Evolutionary conservation across 2,888 invertebrate species (phyloP).

Genomic region (Scaptomyza cyrtandrae): DNA sequence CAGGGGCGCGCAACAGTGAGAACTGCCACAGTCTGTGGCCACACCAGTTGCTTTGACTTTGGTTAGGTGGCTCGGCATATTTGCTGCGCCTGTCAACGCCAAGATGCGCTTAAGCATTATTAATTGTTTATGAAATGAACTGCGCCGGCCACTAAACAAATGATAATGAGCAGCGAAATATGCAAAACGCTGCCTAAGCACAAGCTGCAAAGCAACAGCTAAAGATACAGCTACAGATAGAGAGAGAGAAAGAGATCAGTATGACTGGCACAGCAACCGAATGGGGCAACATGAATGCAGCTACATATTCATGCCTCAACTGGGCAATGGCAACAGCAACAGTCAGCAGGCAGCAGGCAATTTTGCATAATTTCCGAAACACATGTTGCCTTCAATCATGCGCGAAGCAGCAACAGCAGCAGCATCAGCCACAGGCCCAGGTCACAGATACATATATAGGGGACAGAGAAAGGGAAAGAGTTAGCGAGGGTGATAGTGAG

Average conservation of each 20-base stretch:
- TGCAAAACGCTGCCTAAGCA: constrained; percentile 62
- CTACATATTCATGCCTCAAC: constrained; percentile 36
- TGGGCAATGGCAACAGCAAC: constrained; percentile 9
- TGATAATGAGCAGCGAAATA: constrained; percentile 77
- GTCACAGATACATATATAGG: constrained; percentile 25
- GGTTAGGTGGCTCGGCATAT: constrained; percentile 51
- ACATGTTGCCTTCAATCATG: constrained; percentile 83
- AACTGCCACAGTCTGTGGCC: constrained; percentile 35
- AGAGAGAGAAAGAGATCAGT: constrained; percentile 1
- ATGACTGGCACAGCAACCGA: constrained; percentile 16
- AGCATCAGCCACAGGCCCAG: constrained; percentile 22
- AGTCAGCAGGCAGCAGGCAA: constrained; percentile 58
- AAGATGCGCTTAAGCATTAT: constrained; percentile 79
- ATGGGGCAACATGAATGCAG: constrained; percentile 28
- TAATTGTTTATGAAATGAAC: constrained; percentile 77
- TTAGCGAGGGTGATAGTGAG: constrained; percentile 2
- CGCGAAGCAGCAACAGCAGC: constrained; percentile 58
- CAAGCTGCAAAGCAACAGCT: constrained; percentile 4
- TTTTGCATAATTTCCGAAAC: constrained; percentile 82
- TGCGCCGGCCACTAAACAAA: constrained; percentile 70
- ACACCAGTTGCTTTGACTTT: constrained; percentile 41
- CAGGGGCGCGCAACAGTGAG: not conserved
- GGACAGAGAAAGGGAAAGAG: constrained; percentile 1
- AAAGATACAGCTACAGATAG: not conserved
- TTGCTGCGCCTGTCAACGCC: constrained; percentile 70